A percentile compares a stretch with the other conserved stretches of the same genome.
These are phyloP conservation scores for Dipodomys ordii DNA, from an alignment of 2,113 vertebrate species.

Conservation along the genomic window DNA sequence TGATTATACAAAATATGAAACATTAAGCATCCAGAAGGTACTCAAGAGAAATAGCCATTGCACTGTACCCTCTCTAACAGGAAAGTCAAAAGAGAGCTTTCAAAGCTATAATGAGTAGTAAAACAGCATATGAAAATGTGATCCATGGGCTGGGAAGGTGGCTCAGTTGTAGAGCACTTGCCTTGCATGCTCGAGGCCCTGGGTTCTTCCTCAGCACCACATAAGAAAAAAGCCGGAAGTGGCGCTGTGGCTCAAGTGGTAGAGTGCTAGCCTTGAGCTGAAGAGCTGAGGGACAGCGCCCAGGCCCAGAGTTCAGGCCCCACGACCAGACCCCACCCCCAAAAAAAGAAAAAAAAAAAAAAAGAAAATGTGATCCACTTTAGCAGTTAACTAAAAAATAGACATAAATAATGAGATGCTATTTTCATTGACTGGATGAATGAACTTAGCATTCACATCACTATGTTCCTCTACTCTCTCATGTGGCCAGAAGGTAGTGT, in stretches of 20 bases:
- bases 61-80: background rate
- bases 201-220: too few relatives aligned
- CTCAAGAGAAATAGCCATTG: background rate
- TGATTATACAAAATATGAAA: background rate
- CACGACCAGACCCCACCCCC: too few relatives aligned
- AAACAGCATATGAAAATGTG: background rate
- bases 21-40: background rate
- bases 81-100: slow-evolving; percentile 18
- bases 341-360: too few relatives aligned
- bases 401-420: background rate
- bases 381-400: slow-evolving; percentile 18
- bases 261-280: too few relatives aligned
- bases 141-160: background rate
- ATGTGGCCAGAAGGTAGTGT: background rate
- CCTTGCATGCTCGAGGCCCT: too few relatives aligned
- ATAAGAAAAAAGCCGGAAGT: too few relatives aligned
- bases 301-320: too few relatives aligned
- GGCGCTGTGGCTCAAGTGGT: too few relatives aligned
- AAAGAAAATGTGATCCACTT: background rate
- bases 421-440: background rate
- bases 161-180: too few relatives aligned
- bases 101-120: background rate
- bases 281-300: too few relatives aligned
- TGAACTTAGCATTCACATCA: background rate
- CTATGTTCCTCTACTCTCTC: background rate